phyloP scores from a whole-genome alignment of 1,140 invertebrate genomes.

The Trigoniulus corallinus region DNA sequence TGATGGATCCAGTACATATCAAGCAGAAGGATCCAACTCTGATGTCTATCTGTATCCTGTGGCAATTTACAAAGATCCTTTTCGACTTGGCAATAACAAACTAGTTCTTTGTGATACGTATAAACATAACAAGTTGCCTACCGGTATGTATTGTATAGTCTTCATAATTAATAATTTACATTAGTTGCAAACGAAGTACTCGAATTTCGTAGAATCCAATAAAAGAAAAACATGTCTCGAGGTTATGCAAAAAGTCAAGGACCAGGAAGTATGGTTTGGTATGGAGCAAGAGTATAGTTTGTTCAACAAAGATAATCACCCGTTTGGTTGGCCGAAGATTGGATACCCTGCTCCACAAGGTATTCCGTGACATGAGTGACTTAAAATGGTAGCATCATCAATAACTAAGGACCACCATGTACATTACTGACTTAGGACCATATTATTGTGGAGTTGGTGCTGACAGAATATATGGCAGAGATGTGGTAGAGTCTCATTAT shows the following conservation, averaged over 20 bases:
- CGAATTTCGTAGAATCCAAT: slow-evolving; percentile 40
- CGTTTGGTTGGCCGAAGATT: slow-evolving; percentile 87
- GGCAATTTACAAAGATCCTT: slow-evolving; percentile 82
- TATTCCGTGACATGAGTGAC: too few species aligned
- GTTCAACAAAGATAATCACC: slow-evolving; percentile 69
- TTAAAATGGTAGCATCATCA: not conserved
- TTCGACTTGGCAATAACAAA: slow-evolving; percentile 62
- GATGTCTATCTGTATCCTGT: slow-evolving; percentile 79
- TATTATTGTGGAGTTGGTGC: slow-evolving; percentile 94
- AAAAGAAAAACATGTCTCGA: slow-evolving; percentile 54
- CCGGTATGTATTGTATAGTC: slow-evolving; percentile 28
- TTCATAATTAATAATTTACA: too few species aligned
- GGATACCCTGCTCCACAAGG: slow-evolving; percentile 76
- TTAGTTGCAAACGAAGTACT: not conserved
- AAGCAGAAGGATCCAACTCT: slow-evolving; percentile 44
- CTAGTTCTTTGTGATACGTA: slow-evolving; percentile 76
- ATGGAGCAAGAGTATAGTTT: slow-evolving; percentile 88
- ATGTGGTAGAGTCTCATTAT: slow-evolving; percentile 81
- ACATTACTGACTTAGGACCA: slow-evolving; percentile 44
- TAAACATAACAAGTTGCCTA: slow-evolving; percentile 53
- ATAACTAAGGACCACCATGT: too few species aligned
- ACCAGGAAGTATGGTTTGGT: slow-evolving; percentile 84
- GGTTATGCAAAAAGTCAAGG: slow-evolving; percentile 47
- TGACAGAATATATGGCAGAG: slow-evolving; percentile 78
- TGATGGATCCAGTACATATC: slow-evolving; percentile 72